Conservation (phyloP, 2,797 vertebrate genomes). For the Pangasius macronema region DNA sequence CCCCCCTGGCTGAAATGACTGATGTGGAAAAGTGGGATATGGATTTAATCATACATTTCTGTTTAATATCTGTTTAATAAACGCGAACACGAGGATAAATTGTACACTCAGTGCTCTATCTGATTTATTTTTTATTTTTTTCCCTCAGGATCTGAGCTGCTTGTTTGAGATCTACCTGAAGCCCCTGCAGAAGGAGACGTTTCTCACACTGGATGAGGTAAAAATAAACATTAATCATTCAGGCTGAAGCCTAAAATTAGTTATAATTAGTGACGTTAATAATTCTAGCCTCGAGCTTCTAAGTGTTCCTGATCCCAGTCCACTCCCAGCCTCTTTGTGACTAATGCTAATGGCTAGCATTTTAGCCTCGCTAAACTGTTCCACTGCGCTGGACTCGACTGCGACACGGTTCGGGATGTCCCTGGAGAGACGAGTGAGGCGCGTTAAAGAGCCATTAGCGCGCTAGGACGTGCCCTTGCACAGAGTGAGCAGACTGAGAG, state of each 20-base stretch:
- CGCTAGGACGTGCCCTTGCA: conserved; percentile 57
- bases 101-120: not conserved
- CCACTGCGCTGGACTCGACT: conserved; percentile 55
- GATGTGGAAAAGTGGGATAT: not conserved
- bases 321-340: conserved; percentile 7
- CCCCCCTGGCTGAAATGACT: not conserved
- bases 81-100: not conserved
- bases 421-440: conserved; percentile 60
- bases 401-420: conserved; percentile 49
- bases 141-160: conserved; percentile 86
- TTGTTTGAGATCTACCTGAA: conserved; percentile 95
- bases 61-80: not conserved
- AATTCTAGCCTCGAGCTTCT: not conserved
- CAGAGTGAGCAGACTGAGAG: conserved; percentile 57
- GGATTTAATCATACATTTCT: not conserved
- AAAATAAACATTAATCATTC: conserved; percentile 6
- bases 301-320: not conserved
- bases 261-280: not conserved
- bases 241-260: not conserved
- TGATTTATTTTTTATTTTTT: not conserved
- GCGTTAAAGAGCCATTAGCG: conserved; percentile 71
- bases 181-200: conserved; percentile 92
- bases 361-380: conserved; percentile 32
- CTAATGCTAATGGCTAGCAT: conserved; percentile 36
- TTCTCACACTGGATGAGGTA: conserved; percentile 95